A percentile compares a stretch with the other conserved stretches of the same genome.
phyloP scores from a whole-genome alignment of 2,113 vertebrate species.

The Hippocampus comes region DNA sequence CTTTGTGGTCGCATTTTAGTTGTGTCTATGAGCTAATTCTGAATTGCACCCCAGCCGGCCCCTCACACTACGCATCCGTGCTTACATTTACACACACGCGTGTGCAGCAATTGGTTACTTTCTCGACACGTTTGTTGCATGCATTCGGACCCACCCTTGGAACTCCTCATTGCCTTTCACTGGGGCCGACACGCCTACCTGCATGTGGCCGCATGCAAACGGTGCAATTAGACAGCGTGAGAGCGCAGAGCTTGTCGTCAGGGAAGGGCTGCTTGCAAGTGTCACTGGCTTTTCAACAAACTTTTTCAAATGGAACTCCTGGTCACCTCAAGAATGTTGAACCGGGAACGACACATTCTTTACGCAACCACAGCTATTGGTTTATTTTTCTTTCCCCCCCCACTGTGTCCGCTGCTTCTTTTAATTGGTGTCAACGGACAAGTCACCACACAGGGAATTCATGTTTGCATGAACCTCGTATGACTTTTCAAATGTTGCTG shows the following conservation, averaged over 20 bases:
- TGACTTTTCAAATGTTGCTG: background rate
- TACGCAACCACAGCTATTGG: slow-evolving; percentile 16
- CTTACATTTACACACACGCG: background rate
- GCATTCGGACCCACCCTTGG: background rate
- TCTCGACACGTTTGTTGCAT: background rate
- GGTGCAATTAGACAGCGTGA: slow-evolving; percentile 1
- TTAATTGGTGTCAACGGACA: slow-evolving; percentile 5
- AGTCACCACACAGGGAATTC: background rate
- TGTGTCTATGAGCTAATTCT: background rate
- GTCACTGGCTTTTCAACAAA: background rate
- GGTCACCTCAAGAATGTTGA: slow-evolving; percentile 56
- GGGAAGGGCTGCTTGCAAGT: background rate
- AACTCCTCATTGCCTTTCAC: slow-evolving; percentile 32
- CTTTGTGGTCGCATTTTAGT: background rate
- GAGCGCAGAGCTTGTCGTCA: background rate
- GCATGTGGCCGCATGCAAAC: slow-evolving; percentile 6
- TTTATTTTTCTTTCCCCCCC: background rate
- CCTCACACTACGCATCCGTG: background rate
- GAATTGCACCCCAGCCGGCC: background rate
- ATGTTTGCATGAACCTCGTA: background rate
- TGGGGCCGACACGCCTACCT: slow-evolving; percentile 21
- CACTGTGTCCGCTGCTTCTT: background rate
- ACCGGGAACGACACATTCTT: slow-evolving; percentile 45
- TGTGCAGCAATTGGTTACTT: background rate
- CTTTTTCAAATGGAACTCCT: slow-evolving; percentile 7